Percentiles rank a stretch among this genome's conserved stretches.
phyloP scores from a whole-genome alignment of 2,888 invertebrate species.

The Nymphalis c-album region DNA sequence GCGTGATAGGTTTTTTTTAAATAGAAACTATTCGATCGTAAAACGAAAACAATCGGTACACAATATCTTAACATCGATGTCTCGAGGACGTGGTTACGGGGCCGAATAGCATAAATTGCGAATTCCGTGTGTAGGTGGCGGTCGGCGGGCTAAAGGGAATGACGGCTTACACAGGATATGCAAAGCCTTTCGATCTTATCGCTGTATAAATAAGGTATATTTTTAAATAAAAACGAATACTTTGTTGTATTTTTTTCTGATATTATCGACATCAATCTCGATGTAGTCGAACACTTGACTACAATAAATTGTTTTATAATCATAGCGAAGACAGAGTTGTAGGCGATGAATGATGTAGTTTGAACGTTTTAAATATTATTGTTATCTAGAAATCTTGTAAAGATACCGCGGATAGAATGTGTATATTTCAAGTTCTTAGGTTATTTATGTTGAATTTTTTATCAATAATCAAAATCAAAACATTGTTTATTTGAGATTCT shows the following conservation, averaged over 20 bases:
- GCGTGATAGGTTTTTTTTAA: neutral
- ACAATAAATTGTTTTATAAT: conserved; percentile 39
- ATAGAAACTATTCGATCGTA: conserved; percentile 23
- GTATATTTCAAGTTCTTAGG: neutral
- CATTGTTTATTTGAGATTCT: no score
- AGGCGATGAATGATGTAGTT: conserved; percentile 36
- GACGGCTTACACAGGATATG: conserved; percentile 20
- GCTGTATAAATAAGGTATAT: conserved; percentile 9
- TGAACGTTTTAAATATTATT: conserved; percentile 32
- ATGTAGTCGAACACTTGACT: conserved; percentile 35
- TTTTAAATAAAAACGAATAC: conserved; percentile 2
- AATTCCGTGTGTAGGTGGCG: conserved; percentile 37
- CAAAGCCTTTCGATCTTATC: conserved; percentile 6
- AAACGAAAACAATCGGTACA: conserved; percentile 35
- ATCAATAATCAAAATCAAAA: neutral
- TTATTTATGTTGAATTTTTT: neutral
- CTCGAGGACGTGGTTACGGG: conserved; percentile 29
- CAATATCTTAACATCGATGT: conserved; percentile 35
- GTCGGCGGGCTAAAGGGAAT: conserved; percentile 32
- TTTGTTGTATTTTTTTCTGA: conserved; percentile 27
- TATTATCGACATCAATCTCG: conserved; percentile 38
- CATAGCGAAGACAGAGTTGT: conserved; percentile 39
- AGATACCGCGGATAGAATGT: conserved; percentile 15
- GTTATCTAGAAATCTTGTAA: conserved; percentile 35
- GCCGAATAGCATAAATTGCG: conserved; percentile 37